Conservation (phyloP, 2,113 vertebrate genomes). For the Fukomys damarensis region DNA sequence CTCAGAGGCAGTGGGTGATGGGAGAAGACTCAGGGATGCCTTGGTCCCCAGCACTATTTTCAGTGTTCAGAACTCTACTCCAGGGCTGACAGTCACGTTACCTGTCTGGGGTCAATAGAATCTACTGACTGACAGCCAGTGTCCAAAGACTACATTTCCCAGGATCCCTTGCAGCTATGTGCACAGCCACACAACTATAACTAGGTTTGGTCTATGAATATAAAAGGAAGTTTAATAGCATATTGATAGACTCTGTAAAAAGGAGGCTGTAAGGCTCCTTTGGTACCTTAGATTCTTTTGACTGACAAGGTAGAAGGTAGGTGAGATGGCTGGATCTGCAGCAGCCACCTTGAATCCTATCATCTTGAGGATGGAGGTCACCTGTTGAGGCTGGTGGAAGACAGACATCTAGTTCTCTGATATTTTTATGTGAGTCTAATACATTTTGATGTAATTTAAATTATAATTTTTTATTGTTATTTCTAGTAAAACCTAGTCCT, state of each 20-base stretch:
- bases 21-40: neutral
- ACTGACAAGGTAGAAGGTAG: neutral
- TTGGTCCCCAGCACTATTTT: neutral
- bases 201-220: neutral
- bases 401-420: neutral
- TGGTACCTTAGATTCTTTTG: neutral
- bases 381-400: neutral
- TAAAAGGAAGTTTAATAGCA: neutral
- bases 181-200: neutral
- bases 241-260: neutral
- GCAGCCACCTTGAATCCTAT: neutral
- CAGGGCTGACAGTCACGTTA: neutral
- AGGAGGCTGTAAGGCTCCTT: neutral
- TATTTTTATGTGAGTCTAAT: neutral
- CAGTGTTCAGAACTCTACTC: neutral
- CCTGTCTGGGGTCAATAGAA: neutral
- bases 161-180: neutral
- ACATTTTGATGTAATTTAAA: neutral
- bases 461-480: neutral
- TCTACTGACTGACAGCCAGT: neutral
- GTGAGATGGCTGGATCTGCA: neutral
- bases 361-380: neutral
- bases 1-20: neutral
- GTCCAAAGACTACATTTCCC: neutral
- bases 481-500: slow-evolving; percentile 4